These are phyloP conservation scores for Desoria tigrina DNA, from an alignment of 2,888 invertebrate species.

Conservation along the genomic window DNA sequence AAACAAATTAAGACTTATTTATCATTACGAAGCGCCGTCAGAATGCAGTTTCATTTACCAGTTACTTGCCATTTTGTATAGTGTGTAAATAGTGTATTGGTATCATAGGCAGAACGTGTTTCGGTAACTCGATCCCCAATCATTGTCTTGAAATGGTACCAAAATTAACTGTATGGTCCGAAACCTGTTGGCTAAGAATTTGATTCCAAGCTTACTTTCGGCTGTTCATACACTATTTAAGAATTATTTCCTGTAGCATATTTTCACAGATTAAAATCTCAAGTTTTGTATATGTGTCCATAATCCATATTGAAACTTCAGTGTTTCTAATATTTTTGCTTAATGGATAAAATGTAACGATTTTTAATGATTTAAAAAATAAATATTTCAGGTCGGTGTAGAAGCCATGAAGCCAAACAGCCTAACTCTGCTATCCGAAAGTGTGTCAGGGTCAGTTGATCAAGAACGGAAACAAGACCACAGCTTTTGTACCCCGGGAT, in stretches of 20 bases:
- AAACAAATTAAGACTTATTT: too few species aligned
- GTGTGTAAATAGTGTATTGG: conserved; percentile 10
- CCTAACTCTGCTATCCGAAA: conserved; percentile 99
- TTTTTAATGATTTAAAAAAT: too few species aligned
- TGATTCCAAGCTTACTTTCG: conserved; percentile 24
- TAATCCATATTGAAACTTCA: too few species aligned
- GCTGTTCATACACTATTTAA: conserved; percentile 24
- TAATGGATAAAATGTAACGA: too few species aligned
- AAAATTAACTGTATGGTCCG: conserved; percentile 24
- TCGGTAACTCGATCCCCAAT: conserved; percentile 19
- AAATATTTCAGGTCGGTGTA: conserved; percentile 69
- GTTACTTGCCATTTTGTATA: too few species aligned
- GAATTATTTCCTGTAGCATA: too few species aligned
- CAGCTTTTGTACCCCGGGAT: conserved; percentile 98
- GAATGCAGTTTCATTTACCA: too few species aligned
- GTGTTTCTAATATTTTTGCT: too few species aligned
- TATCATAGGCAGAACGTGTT: conserved; percentile 35
- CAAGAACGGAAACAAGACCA: conserved; percentile 99
- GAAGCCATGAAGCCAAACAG: conserved; percentile 99
- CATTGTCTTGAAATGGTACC: conserved; percentile 34
- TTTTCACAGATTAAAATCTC: too few species aligned
- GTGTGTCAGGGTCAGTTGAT: conserved; percentile 97
- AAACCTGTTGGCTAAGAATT: conserved; percentile 28
- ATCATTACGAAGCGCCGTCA: too few species aligned
- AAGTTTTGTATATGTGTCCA: too few species aligned